These are phyloP conservation scores for Cryptus viduatorius DNA, from an alignment of 2,888 invertebrate genomes.

Conservation along the genomic window DNA sequence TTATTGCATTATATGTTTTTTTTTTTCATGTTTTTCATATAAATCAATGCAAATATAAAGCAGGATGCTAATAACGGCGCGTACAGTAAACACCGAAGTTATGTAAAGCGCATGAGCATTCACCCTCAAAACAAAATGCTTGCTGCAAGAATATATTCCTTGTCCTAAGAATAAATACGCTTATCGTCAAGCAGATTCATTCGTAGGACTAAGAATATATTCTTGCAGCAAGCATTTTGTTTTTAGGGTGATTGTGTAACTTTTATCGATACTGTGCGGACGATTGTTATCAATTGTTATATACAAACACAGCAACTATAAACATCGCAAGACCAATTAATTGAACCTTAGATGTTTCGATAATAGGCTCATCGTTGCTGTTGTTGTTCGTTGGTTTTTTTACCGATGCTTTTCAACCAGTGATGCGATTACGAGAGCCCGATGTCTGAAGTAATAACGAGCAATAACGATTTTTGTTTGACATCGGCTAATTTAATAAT, in stretches of 20 bases:
- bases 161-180: too few species aligned
- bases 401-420: slow-evolving; percentile 39
- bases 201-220: too few species aligned
- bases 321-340: slow-evolving; percentile 40
- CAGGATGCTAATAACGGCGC: slow-evolving; percentile 18
- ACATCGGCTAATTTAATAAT: background rate
- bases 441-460: background rate
- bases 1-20: background rate
- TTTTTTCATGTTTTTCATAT: background rate
- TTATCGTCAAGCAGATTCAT: too few species aligned
- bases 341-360: slow-evolving; percentile 8
- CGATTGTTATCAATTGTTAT: background rate
- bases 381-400: slow-evolving; percentile 39
- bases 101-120: slow-evolving; percentile 13
- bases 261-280: slow-evolving; percentile 28
- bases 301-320: slow-evolving; percentile 56
- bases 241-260: too few species aligned
- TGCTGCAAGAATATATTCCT: too few species aligned
- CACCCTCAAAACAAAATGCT: too few species aligned
- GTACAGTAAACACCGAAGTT: slow-evolving; percentile 4
- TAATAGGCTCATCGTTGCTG: slow-evolving; percentile 47
- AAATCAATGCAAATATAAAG: background rate
- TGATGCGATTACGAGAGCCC: slow-evolving; percentile 9
- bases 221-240: too few species aligned
- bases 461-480: background rate